Percentiles rank a stretch among this genome's conserved stretches.
These are phyloP conservation scores for Propithecus coquereli DNA, from an alignment of 2,113 vertebrate species.

Conservation along the genomic window DNA sequence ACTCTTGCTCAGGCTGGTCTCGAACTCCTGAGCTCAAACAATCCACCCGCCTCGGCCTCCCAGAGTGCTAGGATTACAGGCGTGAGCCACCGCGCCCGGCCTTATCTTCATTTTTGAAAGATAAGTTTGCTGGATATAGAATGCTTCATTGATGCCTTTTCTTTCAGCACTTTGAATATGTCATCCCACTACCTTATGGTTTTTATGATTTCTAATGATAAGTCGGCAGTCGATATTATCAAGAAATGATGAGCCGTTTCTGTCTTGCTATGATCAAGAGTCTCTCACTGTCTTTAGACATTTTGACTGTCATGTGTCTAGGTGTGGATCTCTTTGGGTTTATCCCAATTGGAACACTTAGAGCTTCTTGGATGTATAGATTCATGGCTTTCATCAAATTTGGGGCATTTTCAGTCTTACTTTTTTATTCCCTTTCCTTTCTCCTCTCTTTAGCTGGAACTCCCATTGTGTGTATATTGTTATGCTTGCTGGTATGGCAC, in stretches of 20 bases:
- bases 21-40: too few species aligned
- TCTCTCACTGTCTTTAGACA: neutral
- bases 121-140: neutral
- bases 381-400: neutral
- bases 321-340: neutral
- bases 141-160: neutral
- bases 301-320: neutral
- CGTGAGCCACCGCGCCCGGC: too few species aligned
- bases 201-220: neutral
- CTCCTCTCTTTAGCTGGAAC: neutral
- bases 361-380: neutral
- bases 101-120: too few species aligned
- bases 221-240: neutral
- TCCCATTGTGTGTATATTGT: neutral
- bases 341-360: neutral
- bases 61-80: too few species aligned
- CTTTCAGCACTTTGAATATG: neutral
- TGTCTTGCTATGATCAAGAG: neutral
- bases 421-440: neutral
- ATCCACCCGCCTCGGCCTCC: too few species aligned
- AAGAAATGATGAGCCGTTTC: neutral
- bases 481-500: neutral
- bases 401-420: neutral
- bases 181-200: neutral
- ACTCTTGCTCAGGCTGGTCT: too few species aligned